Base-by-base conservation (phyloP, 2,113 vertebrate species). In the Pionites leucogaster region DNA sequence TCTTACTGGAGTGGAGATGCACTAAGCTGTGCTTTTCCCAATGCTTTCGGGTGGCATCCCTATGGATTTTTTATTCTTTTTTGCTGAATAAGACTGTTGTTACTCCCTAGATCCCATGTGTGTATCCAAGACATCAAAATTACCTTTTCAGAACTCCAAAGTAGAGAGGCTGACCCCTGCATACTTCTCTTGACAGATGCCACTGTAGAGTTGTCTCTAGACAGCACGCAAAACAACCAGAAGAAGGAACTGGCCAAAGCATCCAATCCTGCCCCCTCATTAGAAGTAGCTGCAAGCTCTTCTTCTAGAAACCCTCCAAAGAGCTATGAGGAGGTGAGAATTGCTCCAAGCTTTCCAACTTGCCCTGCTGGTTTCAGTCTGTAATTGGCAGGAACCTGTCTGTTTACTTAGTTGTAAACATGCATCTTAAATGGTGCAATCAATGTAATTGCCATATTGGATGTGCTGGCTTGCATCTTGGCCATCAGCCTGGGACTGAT, bases 121-220 rank as follows among this genome's bases (percentile, higher is more conserved):
- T 70, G 24, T 59, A 47, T 50, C 4, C 0, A 10, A 78, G 5
- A 75, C 19, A 14, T 6, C 50, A 47, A 20, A 55, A 25, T 60
- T 44, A 4, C 72, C 72, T 93, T 91, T 84, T 22, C 29, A 76
- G 52, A 59, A 67, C 69, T 11, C 7, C 50, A 4, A 13, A 59
- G 52, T 7, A 75, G 55, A 59, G 49, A 81, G 37, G 35, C 83
- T 95, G 94, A 98, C 75, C 65, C 28, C 93, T 89, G 70, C 57
- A 35, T 91, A 79, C 65, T 91, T 95, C 75, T 96, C 44, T 95
- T 97, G 93, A 86, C 96, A 99, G 99, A 99, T 97, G 99, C 99
- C 93, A 99, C 99, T 3, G 99, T 99, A 64, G 99, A 99, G 91
- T 96, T 99, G 55, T 99, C 99, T 67, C 97, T 99, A 39, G 99